Evolutionary conservation across 1,140 invertebrate species (phyloP).

Genomic region (Vollenhovia emeryi): DNA sequence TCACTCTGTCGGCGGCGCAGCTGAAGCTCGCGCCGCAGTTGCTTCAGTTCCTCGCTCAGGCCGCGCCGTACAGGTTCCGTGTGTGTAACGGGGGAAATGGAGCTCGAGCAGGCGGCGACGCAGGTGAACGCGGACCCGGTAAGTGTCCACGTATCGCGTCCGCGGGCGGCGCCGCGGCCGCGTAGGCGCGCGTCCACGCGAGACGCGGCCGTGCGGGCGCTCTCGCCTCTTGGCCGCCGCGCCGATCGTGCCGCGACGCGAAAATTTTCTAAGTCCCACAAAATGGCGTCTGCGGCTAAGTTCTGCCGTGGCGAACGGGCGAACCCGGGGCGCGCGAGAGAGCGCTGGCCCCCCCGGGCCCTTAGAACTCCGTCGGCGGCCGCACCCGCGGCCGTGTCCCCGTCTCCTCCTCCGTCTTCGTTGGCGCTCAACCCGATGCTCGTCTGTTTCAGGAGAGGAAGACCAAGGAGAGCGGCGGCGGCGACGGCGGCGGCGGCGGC

Average conservation of each 20-base stretch:
- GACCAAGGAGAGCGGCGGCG: constrained; percentile 78
- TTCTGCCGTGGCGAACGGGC: constrained; percentile 82
- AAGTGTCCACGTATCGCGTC: constrained; percentile 71
- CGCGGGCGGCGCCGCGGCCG: neutral
- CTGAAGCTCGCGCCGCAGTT: constrained; percentile 62
- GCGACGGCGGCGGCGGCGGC: constrained; percentile 67
- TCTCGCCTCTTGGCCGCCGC: constrained; percentile 78
- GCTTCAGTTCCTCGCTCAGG: constrained; percentile 75
- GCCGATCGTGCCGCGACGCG: constrained; percentile 77
- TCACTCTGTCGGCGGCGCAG: constrained; percentile 10
- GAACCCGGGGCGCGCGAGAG: neutral
- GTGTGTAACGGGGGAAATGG: constrained; percentile 76
- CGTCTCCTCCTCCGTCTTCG: too few relatives aligned
- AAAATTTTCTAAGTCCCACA: constrained; percentile 95
- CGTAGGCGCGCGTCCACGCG: constrained; percentile 70
- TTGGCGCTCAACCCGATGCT: neutral
- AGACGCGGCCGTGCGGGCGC: constrained; percentile 36
- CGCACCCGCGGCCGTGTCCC: too few relatives aligned
- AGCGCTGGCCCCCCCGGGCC: too few relatives aligned
- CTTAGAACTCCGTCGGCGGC: too few relatives aligned
- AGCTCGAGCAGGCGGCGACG: constrained; percentile 74
- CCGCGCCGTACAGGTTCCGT: constrained; percentile 40
- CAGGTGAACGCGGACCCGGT: constrained; percentile 76
- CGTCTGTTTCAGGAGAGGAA: constrained; percentile 80
- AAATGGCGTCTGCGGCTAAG: constrained; percentile 93